These are phyloP conservation scores for Theonella swinhoei DNA, from an alignment of 37 sponge, comb jelly and placozoan genomes.

Conservation along the genomic window DNA sequence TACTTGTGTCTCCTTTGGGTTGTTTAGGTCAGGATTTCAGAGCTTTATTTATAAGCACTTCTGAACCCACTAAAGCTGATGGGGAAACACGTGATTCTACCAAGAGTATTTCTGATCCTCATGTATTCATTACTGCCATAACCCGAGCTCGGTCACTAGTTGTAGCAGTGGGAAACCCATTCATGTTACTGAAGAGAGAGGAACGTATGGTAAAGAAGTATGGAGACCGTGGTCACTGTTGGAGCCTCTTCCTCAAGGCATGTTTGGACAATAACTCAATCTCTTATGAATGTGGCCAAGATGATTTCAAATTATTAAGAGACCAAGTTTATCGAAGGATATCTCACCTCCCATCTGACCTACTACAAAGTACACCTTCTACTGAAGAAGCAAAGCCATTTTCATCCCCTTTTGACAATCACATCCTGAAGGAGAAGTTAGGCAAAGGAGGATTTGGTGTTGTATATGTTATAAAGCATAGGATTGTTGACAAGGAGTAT, in stretches of 20 bases:
- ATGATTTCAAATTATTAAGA: not conserved
- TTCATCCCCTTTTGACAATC: too few species aligned
- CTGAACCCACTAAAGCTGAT: constrained; percentile 48
- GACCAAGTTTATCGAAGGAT: too few species aligned
- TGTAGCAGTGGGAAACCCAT: constrained; percentile 60
- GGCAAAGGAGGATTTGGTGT: not conserved
- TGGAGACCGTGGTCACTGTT: constrained; percentile 38
- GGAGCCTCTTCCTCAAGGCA: constrained; percentile 58
- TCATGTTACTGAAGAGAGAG: constrained; percentile 32
- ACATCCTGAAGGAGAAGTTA: not conserved
- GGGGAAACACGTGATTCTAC: constrained; percentile 23
- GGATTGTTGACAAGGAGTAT: not conserved
- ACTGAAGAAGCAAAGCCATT: too few species aligned
- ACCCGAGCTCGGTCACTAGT: constrained; percentile 64
- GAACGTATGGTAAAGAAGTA: constrained; percentile 38
- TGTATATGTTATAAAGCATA: not conserved
- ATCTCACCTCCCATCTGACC: too few species aligned
- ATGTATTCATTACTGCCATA: constrained; percentile 60
- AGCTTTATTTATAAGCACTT: constrained; percentile 66
- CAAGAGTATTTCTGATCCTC: constrained; percentile 50
- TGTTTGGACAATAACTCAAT: constrained; percentile 27
- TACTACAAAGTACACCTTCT: too few species aligned
- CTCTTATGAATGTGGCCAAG: not conserved
- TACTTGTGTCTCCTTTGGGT: too few species aligned
- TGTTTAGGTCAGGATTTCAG: constrained; percentile 61